A percentile compares a stretch with the other conserved stretches of the same genome.
These are phyloP conservation scores for Liposcelis brunnea DNA, from an alignment of 2,888 invertebrate species.

Conservation along the genomic window DNA sequence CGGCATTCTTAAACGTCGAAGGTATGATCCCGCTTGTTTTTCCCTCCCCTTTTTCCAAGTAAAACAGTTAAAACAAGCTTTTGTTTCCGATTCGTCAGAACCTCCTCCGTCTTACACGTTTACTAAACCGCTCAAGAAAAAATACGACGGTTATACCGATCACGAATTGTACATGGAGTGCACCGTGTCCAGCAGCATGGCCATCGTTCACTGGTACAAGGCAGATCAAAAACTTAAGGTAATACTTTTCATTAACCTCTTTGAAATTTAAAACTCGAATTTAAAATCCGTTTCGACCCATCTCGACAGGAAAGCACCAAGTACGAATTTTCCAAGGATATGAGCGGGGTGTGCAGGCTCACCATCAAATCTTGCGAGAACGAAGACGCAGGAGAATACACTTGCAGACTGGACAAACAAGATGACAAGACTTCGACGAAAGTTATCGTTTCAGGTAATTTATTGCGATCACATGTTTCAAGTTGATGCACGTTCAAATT, in stretches of 20 bases:
- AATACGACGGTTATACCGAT: slow-evolving; percentile 71
- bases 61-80: not conserved
- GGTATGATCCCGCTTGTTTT: slow-evolving; percentile 29
- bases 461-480: slow-evolving; percentile 6
- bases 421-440: slow-evolving; percentile 70
- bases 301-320: slow-evolving; percentile 52
- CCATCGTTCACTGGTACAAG: slow-evolving; percentile 86
- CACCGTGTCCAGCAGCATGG: slow-evolving; percentile 82
- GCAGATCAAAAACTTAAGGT: slow-evolving; percentile 51
- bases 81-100: slow-evolving; percentile 36
- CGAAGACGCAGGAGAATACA: slow-evolving; percentile 77
- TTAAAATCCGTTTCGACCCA: not conserved
- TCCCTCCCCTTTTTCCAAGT: not conserved
- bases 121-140: slow-evolving; percentile 76
- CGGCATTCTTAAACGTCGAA: slow-evolving; percentile 87
- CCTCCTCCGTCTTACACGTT: slow-evolving; percentile 90
- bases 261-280: slow-evolving; percentile 1
- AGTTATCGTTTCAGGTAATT: slow-evolving; percentile 59
- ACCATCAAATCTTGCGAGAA: slow-evolving; percentile 64
- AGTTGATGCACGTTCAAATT: slow-evolving; percentile 3
- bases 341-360: slow-evolving; percentile 77
- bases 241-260: slow-evolving; percentile 1
- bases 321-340: slow-evolving; percentile 79
- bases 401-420: slow-evolving; percentile 77
- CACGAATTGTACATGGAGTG: slow-evolving; percentile 88